Evolutionary conservation across 2,888 invertebrate species (phyloP).

Genomic region (Drosophila helvetica): DNA sequence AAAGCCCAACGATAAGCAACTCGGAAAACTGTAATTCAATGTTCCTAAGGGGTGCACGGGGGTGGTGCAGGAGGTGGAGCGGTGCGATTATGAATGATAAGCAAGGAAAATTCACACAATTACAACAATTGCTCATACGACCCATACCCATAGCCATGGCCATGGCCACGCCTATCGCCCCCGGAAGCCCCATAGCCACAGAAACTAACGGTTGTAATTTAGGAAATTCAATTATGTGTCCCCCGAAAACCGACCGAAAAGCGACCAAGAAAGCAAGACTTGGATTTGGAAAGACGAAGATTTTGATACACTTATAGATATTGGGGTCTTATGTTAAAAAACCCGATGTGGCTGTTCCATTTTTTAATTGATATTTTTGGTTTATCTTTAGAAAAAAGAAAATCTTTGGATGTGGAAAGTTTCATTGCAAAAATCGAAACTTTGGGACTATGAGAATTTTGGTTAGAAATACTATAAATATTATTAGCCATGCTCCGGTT

Average conservation of each 20-base stretch:
- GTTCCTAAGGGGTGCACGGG: not conserved
- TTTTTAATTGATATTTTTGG: too few relatives aligned
- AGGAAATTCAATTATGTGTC: slow-evolving; percentile 69
- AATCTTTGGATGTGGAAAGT: not conserved
- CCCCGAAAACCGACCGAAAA: slow-evolving; percentile 11
- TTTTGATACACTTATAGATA: not conserved
- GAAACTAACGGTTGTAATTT: slow-evolving; percentile 48
- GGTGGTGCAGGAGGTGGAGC: not conserved
- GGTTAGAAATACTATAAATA: too few relatives aligned
- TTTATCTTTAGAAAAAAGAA: too few relatives aligned
- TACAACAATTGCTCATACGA: slow-evolving; percentile 67
- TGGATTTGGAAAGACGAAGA: not conserved
- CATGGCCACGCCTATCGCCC: slow-evolving; percentile 28
- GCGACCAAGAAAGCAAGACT: slow-evolving; percentile 32
- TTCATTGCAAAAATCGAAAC: too few relatives aligned
- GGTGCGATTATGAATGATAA: slow-evolving; percentile 69
- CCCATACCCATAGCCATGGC: not conserved
- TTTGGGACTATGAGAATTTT: too few relatives aligned
- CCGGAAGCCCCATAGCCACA: slow-evolving; percentile 11
- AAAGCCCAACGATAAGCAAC: slow-evolving; percentile 60
- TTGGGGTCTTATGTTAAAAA: too few relatives aligned
- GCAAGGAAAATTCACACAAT: slow-evolving; percentile 71
- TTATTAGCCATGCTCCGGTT: too few relatives aligned
- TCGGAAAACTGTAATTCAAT: slow-evolving; percentile 31
- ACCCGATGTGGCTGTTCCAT: too few relatives aligned